Percentiles rank a stretch among this genome's conserved stretches.
Evolutionary conservation across 2,113 vertebrate genomes (phyloP).

Genomic region (Oceanodroma tethys): DNA sequence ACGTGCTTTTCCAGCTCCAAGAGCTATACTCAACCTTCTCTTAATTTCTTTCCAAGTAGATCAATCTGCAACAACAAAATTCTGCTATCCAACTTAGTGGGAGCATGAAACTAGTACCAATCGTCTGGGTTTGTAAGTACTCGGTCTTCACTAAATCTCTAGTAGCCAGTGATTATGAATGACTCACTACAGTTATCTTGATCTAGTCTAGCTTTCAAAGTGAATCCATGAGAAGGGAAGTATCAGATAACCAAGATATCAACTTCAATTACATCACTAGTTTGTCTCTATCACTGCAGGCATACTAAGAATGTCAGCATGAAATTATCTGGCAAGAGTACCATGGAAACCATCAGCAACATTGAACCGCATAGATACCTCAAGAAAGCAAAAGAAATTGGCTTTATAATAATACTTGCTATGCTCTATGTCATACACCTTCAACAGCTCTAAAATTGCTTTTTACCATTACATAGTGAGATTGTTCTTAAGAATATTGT

Average conservation of each 20-base stretch:
- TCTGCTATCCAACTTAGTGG: not conserved
- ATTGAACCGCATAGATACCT: accelerated
- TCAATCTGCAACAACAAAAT: not conserved
- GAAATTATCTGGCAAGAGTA: not conserved
- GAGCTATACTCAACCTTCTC: not conserved
- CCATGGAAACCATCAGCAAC: not conserved
- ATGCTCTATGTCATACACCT: not conserved
- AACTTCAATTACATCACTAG: not conserved
- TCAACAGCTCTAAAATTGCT: not conserved
- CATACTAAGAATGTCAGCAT: not conserved
- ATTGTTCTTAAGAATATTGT: not conserved
- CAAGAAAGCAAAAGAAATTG: not conserved
- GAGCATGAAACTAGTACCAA: not conserved
- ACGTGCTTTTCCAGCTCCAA: not conserved
- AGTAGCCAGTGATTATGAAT: not conserved
- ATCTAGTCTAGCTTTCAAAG: not conserved
- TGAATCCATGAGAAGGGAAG: not conserved
- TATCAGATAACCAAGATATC: not conserved
- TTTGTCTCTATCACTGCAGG: not conserved
- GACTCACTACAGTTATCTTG: not conserved
- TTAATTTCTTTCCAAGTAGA: not conserved
- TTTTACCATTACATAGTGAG: not conserved
- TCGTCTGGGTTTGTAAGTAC: not conserved
- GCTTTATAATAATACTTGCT: not conserved
- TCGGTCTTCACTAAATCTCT: not conserved